Percentiles rank a stretch among this genome's conserved stretches.
Evolutionary conservation across 1,140 invertebrate genomes (phyloP).

Genomic region (Pachypeltis micranthus): DNA sequence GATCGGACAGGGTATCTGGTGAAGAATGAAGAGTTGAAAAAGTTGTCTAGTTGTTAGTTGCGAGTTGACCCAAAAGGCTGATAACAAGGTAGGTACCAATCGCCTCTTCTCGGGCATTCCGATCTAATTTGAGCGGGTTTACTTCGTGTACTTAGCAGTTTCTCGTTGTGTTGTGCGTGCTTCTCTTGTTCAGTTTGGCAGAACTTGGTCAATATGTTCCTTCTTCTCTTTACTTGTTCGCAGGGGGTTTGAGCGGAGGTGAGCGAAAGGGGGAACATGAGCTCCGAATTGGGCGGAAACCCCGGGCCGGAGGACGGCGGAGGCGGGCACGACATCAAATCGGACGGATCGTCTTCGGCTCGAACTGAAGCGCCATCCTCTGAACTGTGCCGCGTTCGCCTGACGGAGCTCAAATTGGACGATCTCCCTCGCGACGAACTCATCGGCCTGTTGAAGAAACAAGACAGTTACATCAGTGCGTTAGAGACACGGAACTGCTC

Average conservation of each 20-base stretch:
- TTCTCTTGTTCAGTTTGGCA: neutral
- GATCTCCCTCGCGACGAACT: slow-evolving; percentile 19
- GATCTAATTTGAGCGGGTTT: neutral
- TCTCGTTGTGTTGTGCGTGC: neutral
- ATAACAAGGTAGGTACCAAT: neutral
- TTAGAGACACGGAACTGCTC: slow-evolving; percentile 20
- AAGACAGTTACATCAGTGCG: slow-evolving; percentile 23
- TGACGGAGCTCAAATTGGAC: slow-evolving; percentile 20
- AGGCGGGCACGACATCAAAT: neutral
- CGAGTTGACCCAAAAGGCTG: neutral
- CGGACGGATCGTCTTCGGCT: neutral
- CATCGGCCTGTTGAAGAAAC: slow-evolving; percentile 18
- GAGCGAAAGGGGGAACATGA: neutral
- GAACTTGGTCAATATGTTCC: neutral
- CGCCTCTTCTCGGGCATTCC: neutral
- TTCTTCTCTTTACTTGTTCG: neutral
- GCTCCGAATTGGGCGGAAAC: neutral
- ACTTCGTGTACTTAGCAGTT: neutral
- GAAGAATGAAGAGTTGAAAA: neutral
- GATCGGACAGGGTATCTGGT: neutral
- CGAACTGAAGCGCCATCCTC: neutral
- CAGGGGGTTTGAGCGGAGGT: neutral
- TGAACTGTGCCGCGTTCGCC: slow-evolving; percentile 6
- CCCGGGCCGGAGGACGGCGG: neutral
- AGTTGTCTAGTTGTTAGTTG: neutral